Percentiles rank a stretch among this genome's conserved stretches.
Conservation (phyloP, 2,113 vertebrate genomes). For the Bettongia penicillata region DNA sequence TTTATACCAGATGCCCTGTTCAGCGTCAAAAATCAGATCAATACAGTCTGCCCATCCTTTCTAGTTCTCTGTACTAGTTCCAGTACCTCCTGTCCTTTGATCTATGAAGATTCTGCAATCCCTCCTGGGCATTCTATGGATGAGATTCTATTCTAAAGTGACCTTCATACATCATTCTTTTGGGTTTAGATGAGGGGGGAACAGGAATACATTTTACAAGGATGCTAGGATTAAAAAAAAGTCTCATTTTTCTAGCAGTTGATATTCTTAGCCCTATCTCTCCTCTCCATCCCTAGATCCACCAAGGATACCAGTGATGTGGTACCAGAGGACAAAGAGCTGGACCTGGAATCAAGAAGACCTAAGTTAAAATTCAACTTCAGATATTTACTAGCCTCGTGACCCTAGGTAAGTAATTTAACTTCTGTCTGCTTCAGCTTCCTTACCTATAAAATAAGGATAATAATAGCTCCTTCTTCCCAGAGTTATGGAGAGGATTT, state of each 20-base stretch:
- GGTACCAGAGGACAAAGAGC: too few species aligned
- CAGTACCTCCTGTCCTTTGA: background rate
- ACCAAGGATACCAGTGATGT: background rate
- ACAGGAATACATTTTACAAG: background rate
- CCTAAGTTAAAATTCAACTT: too few species aligned
- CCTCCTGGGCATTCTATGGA: background rate
- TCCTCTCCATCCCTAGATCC: background rate
- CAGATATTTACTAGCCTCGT: too few species aligned
- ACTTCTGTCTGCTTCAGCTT: background rate
- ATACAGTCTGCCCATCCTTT: background rate
- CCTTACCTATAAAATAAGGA: background rate
- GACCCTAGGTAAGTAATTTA: background rate
- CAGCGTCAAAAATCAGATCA: background rate
- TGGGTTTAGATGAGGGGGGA: background rate
- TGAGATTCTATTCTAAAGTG: background rate
- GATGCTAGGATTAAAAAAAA: background rate
- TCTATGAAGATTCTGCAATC: background rate
- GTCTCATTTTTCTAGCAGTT: background rate
- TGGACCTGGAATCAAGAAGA: too few species aligned
- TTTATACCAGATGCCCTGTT: background rate
- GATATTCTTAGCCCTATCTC: too few species aligned
- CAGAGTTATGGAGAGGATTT: background rate
- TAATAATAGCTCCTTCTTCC: background rate
- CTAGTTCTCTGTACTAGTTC: background rate
- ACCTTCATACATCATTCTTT: background rate